phyloP scores from a whole-genome alignment of 2,113 vertebrate genomes.

The Maccullochella peelii region DNA sequence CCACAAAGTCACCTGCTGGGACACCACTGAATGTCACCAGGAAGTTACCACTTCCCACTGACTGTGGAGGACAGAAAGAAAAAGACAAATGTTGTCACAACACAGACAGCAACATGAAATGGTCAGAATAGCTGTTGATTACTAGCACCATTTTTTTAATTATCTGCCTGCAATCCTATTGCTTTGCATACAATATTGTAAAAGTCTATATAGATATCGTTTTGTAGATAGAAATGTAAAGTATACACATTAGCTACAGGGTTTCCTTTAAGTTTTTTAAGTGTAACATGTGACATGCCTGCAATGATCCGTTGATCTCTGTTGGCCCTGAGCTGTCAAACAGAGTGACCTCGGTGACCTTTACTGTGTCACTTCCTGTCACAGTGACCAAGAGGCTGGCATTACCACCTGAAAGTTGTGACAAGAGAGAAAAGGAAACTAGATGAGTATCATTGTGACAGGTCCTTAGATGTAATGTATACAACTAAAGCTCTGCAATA shows the following conservation, averaged over 20 bases:
- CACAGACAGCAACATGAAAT: background rate
- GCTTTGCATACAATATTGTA: background rate
- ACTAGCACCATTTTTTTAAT: too few species aligned
- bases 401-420: slow-evolving; percentile 67
- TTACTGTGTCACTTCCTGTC: slow-evolving; percentile 68
- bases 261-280: background rate
- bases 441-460: background rate
- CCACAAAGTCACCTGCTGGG: slow-evolving; percentile 68
- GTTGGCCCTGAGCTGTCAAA: slow-evolving; percentile 65
- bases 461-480: background rate
- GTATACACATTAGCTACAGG: background rate
- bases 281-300: slow-evolving; percentile 43
- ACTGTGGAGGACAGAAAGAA: slow-evolving; percentile 37
- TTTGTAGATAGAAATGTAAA: background rate
- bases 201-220: too few species aligned
- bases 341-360: slow-evolving; percentile 68
- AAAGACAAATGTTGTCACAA: background rate
- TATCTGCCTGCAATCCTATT: background rate
- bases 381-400: slow-evolving; percentile 73
- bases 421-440: slow-evolving; percentile 2
- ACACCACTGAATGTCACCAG: slow-evolving; percentile 69
- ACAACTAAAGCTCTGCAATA: background rate
- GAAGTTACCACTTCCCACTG: slow-evolving; percentile 46
- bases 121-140: background rate
- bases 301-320: slow-evolving; percentile 64